Conservation (phyloP, 2,797 vertebrate genomes). For the Pseudochirops corinnae region DNA sequence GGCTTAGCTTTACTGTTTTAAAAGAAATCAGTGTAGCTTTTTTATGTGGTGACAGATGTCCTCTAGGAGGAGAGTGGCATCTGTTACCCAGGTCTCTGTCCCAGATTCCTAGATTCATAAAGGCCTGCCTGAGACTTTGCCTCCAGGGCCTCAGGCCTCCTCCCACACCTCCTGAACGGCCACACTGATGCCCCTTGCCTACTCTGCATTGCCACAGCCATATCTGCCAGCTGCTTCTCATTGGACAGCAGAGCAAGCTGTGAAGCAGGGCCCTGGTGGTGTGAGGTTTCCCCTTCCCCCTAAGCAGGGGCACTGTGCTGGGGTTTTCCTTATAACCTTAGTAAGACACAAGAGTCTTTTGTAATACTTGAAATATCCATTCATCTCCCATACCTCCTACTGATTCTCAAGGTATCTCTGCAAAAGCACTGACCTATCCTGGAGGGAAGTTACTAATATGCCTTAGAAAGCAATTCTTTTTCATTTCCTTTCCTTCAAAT, state of each 20-base stretch:
- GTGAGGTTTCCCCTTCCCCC: slow-evolving; percentile 29
- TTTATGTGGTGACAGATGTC: slow-evolving; percentile 15
- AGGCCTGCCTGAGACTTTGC: neutral
- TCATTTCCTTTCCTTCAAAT: slow-evolving; percentile 55
- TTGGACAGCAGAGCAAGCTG: slow-evolving; percentile 87
- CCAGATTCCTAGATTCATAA: neutral
- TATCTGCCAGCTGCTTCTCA: slow-evolving; percentile 95
- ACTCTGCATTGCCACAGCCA: slow-evolving; percentile 91
- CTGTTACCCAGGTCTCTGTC: neutral
- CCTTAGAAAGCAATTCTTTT: slow-evolving; percentile 41
- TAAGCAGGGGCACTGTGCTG: slow-evolving; percentile 45
- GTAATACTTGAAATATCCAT: slow-evolving; percentile 60
- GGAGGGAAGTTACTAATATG: slow-evolving; percentile 53
- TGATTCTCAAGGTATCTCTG: slow-evolving; percentile 46
- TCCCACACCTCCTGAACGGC: neutral
- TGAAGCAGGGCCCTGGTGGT: slow-evolving; percentile 41
- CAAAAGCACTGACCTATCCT: slow-evolving; percentile 40
- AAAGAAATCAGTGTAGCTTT: neutral
- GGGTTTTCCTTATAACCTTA: slow-evolving; percentile 52
- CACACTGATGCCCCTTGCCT: neutral
- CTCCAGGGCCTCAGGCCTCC: neutral
- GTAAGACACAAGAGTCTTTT: slow-evolving; percentile 61
- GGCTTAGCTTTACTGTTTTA: slow-evolving; percentile 15
- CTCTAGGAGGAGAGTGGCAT: neutral
- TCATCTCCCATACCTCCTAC: slow-evolving; percentile 51